Evolutionary conservation across 2,888 invertebrate genomes (phyloP), one percentile per base, ranked within the genome.

Genomic region (Homarus gammarus): DNA sequence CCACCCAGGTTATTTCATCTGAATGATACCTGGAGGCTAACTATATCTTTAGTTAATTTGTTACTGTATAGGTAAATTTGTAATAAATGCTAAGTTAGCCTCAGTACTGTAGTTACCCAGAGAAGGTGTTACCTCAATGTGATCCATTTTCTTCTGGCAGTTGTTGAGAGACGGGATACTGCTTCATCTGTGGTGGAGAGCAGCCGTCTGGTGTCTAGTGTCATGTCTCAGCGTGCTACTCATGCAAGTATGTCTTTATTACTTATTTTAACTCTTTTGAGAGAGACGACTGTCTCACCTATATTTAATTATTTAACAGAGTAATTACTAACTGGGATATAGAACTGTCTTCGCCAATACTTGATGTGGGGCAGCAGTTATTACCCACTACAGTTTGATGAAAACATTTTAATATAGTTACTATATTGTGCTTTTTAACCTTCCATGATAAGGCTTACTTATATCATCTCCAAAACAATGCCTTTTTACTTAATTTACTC

Each of bases 181-280:
- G 84, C 83, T 18, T 77, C 78, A 27, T 56, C 78, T 18, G 72
- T 72, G 31, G 56, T 84, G n/a, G 86, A 90, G 78, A 86, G 86
- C 36, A 86, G 75, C 49, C 90, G 82, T 51, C 86, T 90, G n/a
- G 83, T 83, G 27, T 49, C 75, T 31, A 77, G 83, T 61, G 68
- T 90, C 1, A n/a, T 72, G 33, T 27, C 79, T 33, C 78, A 82
- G 56, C 86, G 82, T 68, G 18, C 72, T 0, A 83, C 90, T 22
- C 90, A 82, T 68, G 51, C 90, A n/a, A 87, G 90, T 90, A 86
- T 75, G 90, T 86, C n/a, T n/a, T n/a, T n/a, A 56, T 22, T 56
- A 18, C 56, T 22, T 18, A 18, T 0, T 8, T 27, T 64, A 27
- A 22, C 27, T 64, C 5, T 64, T n/a, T n/a, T n/a, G n/a, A n/a